Evolutionary conservation across 2,113 vertebrate species (phyloP).

Genomic region (Hydrolagus affinis): DNA sequence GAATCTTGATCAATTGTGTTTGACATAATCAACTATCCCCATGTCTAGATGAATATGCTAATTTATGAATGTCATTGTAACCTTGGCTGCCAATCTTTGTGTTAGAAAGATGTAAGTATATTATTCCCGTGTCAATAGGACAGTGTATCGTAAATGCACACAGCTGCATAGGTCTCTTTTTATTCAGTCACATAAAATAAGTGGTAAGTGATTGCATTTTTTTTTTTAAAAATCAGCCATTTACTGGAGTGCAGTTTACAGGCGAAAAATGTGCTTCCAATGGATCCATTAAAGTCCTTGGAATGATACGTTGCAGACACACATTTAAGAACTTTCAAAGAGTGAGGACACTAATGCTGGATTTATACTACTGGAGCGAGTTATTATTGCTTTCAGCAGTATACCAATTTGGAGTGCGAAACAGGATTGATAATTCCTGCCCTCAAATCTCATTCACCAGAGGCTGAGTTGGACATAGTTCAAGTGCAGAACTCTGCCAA

Average conservation of each 20-base stretch:
- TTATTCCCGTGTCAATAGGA: slow-evolving; percentile 7
- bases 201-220: not conserved
- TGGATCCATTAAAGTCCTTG: too few species aligned
- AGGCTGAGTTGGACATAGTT: too few species aligned
- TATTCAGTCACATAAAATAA: not conserved
- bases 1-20: slow-evolving; percentile 17
- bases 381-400: too few species aligned
- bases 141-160: slow-evolving; percentile 17
- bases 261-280: not conserved
- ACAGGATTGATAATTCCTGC: too few species aligned
- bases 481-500: too few species aligned
- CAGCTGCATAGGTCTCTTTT: too few species aligned
- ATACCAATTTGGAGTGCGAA: too few species aligned
- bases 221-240: not conserved
- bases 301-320: too few species aligned
- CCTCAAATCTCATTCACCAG: too few species aligned
- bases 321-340: too few species aligned
- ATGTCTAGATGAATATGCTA: slow-evolving; percentile 26
- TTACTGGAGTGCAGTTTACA: not conserved
- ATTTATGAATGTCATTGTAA: slow-evolving; percentile 32
- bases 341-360: too few species aligned
- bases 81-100: slow-evolving; percentile 16
- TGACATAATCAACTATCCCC: slow-evolving; percentile 18
- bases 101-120: not conserved
- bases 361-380: too few species aligned